phyloP scores from a whole-genome alignment of 1,140 invertebrate genomes.

The Bombus terrestris region DNA sequence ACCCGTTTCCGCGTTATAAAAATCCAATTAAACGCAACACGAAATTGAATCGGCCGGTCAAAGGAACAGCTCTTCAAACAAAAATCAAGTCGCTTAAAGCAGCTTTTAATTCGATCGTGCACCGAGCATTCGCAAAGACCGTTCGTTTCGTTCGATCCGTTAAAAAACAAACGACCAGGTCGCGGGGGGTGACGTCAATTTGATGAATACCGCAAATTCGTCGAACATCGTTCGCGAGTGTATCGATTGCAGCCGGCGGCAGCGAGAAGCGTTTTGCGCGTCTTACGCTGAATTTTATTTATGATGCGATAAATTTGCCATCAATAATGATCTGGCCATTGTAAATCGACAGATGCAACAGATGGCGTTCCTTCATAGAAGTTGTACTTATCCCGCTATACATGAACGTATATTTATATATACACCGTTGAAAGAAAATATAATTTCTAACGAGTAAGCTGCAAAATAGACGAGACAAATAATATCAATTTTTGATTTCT shows the following conservation, averaged over 20 bases:
- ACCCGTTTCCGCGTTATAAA: background rate
- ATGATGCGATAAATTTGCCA: slow-evolving; percentile 50
- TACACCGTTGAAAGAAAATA: background rate
- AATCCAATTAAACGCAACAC: background rate
- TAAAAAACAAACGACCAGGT: slow-evolving; percentile 6
- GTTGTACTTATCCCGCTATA: background rate
- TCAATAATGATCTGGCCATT: slow-evolving; percentile 54
- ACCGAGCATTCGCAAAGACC: background rate
- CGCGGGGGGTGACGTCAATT: slow-evolving; percentile 6
- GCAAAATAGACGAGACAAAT: no score
- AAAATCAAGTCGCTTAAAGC: background rate
- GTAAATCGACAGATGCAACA: slow-evolving; percentile 56
- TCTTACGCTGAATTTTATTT: slow-evolving; percentile 60
- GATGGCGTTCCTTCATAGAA: slow-evolving; percentile 51
- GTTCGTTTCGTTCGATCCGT: background rate
- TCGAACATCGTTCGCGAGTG: slow-evolving; percentile 29
- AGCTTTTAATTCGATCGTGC: background rate
- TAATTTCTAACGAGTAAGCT: background rate
- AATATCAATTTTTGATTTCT: no score
- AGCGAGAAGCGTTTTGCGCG: background rate
- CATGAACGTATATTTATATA: background rate
- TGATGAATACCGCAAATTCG: slow-evolving; percentile 27
- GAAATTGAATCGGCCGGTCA: background rate
- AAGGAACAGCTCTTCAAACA: background rate
- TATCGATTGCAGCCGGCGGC: slow-evolving; percentile 32